phyloP scores from a whole-genome alignment of 2,797 vertebrate species.

The Poliocrania exsul region DNA sequence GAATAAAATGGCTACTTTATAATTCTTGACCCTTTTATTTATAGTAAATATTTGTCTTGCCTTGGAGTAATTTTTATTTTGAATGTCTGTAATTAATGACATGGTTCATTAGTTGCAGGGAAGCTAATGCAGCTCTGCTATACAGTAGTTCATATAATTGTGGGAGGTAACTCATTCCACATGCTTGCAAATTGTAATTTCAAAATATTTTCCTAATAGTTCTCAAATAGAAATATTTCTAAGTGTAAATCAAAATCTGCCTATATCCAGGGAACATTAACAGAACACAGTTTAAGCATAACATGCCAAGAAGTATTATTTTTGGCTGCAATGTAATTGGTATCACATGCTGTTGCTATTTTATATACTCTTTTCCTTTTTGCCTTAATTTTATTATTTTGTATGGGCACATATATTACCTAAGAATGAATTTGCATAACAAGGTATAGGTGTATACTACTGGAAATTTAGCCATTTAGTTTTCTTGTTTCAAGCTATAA shows the following conservation, averaged over 20 bases:
- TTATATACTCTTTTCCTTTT: neutral
- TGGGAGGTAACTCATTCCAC: conserved; percentile 74
- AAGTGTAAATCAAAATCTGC: conserved; percentile 55
- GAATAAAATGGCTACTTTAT: conserved; percentile 64
- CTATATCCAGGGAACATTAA: conserved; percentile 46
- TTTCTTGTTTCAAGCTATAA: neutral
- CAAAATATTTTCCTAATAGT: conserved; percentile 67
- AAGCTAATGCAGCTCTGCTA: conserved; percentile 42
- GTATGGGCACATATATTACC: neutral
- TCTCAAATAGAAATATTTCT: conserved; percentile 62
- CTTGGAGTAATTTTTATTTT: conserved; percentile 70
- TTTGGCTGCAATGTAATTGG: conserved; percentile 52
- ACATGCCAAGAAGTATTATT: conserved; percentile 35
- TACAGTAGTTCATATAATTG: conserved; percentile 70
- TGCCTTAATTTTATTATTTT: neutral
- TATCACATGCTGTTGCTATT: conserved; percentile 42
- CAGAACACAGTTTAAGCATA: conserved; percentile 1
- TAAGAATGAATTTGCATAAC: neutral
- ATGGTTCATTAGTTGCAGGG: conserved; percentile 74
- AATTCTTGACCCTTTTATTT: conserved; percentile 72
- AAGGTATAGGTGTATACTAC: neutral
- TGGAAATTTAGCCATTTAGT: neutral
- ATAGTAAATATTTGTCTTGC: conserved; percentile 71
- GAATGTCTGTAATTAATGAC: conserved; percentile 80
- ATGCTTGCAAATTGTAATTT: conserved; percentile 63